Evolutionary conservation across 2,888 invertebrate species (phyloP).

Genomic region (Alviniconcha strummeri): DNA sequence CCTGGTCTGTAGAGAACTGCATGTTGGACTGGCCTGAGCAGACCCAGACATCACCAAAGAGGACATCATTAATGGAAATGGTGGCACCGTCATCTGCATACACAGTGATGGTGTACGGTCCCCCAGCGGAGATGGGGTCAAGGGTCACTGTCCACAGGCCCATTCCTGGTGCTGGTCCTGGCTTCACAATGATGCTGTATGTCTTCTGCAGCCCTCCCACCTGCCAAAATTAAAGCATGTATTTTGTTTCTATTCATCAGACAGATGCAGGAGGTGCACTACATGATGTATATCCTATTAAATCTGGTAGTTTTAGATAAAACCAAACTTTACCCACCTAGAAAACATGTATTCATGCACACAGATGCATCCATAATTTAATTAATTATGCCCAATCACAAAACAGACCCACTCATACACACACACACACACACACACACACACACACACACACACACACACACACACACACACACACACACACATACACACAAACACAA

Average conservation of each 20-base stretch:
- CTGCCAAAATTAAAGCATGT: not conserved
- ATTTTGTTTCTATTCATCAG: too few species aligned
- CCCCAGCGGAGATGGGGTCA: slow-evolving; percentile 30
- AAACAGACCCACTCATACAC: not conserved
- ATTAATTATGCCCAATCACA: not conserved
- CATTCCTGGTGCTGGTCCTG: slow-evolving; percentile 18
- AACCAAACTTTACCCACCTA: too few species aligned
- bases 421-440: not conserved
- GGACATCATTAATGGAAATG: slow-evolving; percentile 54
- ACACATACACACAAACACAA: not conserved
- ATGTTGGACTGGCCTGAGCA: slow-evolving; percentile 72
- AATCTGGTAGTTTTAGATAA: too few species aligned
- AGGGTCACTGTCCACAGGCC: slow-evolving; percentile 35
- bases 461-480: not conserved
- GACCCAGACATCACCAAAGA: slow-evolving; percentile 72
- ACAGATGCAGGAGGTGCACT: too few species aligned
- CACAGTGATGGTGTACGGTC: slow-evolving; percentile 52
- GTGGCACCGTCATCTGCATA: slow-evolving; percentile 35
- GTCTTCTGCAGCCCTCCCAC: not conserved
- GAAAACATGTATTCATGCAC: too few species aligned
- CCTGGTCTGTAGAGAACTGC: slow-evolving; percentile 62
- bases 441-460: not conserved
- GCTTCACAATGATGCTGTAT: slow-evolving; percentile 2
- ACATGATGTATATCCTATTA: too few species aligned
- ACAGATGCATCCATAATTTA: too few species aligned